Conservation (phyloP, 2,113 vertebrate species). For the Noctilio leporinus region DNA sequence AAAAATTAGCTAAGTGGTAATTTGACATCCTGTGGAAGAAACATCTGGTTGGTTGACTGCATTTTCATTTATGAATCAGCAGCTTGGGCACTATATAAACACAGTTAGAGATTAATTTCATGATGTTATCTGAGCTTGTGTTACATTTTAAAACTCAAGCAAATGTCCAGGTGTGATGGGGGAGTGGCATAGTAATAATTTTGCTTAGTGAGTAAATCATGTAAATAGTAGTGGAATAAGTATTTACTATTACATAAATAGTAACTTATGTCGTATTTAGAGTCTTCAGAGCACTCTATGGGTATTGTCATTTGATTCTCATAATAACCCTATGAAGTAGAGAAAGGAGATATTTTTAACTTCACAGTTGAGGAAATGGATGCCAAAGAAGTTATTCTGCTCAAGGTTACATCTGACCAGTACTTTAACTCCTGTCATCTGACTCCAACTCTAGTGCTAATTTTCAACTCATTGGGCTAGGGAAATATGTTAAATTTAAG, state of each 20-base stretch:
- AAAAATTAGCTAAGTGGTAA: conserved; percentile 48
- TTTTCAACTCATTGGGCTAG: neutral
- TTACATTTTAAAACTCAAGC: neutral
- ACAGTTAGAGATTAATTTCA: conserved; percentile 43
- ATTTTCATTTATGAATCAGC: conserved; percentile 59
- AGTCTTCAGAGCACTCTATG: neutral
- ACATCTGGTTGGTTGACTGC: conserved; percentile 53
- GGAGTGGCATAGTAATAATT: neutral
- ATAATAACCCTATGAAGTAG: neutral
- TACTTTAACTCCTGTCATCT: neutral
- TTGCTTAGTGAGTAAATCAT: neutral
- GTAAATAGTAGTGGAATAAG: neutral
- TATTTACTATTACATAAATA: neutral
- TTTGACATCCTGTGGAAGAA: conserved; percentile 48
- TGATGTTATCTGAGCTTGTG: conserved; percentile 9
- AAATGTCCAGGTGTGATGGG: neutral
- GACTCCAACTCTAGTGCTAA: neutral
- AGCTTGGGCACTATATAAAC: conserved; percentile 39
- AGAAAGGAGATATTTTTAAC: neutral
- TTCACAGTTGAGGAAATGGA: neutral
- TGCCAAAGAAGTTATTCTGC: neutral
- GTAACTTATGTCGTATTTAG: neutral
- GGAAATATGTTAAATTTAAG: neutral
- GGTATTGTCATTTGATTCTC: neutral
- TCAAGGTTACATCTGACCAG: neutral